Evolutionary conservation across 2,113 vertebrate species (phyloP).

Genomic region (Stegastes partitus): DNA sequence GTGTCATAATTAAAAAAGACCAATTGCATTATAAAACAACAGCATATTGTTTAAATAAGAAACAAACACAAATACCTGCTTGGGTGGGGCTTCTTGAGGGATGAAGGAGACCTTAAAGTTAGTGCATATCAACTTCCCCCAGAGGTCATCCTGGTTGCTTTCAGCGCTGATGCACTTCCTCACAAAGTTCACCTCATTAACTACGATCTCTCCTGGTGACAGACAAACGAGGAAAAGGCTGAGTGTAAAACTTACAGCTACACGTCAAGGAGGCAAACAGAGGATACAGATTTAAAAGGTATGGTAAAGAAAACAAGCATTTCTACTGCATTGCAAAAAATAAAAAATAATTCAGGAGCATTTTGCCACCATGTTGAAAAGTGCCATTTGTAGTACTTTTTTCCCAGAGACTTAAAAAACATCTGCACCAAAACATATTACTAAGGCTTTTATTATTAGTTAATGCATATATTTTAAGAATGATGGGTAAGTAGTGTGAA

Average conservation of each 20-base stretch:
- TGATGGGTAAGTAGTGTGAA: too few relatives aligned
- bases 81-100: conserved; percentile 89
- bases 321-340: too few relatives aligned
- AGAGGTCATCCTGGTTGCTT: conserved; percentile 93
- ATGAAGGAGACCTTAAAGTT: conserved; percentile 99
- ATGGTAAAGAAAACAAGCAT: background rate
- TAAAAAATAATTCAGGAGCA: too few relatives aligned
- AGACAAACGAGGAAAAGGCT: conserved; percentile 49
- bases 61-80: conserved; percentile 83
- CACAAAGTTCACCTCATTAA: conserved; percentile 97
- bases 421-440: too few relatives aligned
- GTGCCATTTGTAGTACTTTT: too few relatives aligned
- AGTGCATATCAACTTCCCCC: conserved; percentile 97
- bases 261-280: conserved; percentile 9
- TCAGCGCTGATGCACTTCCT: conserved; percentile 95
- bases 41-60: background rate
- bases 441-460: too few relatives aligned
- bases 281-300: background rate
- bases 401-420: too few relatives aligned
- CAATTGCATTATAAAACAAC: too few relatives aligned
- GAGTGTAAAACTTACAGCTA: background rate
- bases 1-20: background rate
- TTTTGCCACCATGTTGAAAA: background rate
- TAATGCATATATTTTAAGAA: too few relatives aligned
- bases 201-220: conserved; percentile 93